A percentile compares a stretch with the other conserved stretches of the same genome.
These are phyloP conservation scores for Conchocele bisecta DNA, from an alignment of 2,888 invertebrate species.

Conservation along the genomic window DNA sequence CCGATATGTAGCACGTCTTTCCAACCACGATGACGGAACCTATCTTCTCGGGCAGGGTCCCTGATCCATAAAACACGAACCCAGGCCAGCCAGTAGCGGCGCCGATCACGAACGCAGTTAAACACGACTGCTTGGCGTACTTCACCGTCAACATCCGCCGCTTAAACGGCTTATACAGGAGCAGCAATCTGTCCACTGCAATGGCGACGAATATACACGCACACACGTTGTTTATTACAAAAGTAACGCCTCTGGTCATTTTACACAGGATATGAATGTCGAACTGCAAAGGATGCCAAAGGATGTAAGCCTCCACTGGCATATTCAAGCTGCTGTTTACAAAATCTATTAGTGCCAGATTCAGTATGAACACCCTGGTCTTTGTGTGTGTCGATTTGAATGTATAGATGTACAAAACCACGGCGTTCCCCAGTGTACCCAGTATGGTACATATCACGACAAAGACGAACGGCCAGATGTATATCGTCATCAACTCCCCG, in stretches of 20 bases:
- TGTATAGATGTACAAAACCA: constrained; percentile 35
- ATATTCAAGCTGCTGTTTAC: constrained; percentile 37
- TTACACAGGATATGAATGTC: constrained; percentile 39
- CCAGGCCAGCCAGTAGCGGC: constrained; percentile 30
- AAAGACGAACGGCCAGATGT: constrained; percentile 35
- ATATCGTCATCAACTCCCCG: constrained; percentile 23
- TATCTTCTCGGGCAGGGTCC: constrained; percentile 29
- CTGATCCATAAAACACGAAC: constrained; percentile 39
- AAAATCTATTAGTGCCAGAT: constrained; percentile 25
- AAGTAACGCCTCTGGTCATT: constrained; percentile 31
- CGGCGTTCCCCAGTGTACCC: constrained; percentile 29
- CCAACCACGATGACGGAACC: constrained; percentile 19
- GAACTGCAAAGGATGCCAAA: constrained; percentile 33
- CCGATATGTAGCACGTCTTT: constrained; percentile 39
- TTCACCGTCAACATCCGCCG: constrained; percentile 14
- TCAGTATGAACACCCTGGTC: constrained; percentile 24
- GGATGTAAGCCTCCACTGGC: constrained; percentile 39
- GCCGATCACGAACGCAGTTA: constrained; percentile 21
- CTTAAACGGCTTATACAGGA: constrained; percentile 32
- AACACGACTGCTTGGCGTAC: constrained; percentile 28
- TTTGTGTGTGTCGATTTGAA: constrained; percentile 29
- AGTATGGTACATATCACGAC: constrained; percentile 20
- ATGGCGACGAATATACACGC: constrained; percentile 42
- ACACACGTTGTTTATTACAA: constrained; percentile 30
- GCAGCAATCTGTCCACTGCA: constrained; percentile 40